Conservation (phyloP, 2,888 invertebrate genomes). For the Eupithecia tripunctaria region DNA sequence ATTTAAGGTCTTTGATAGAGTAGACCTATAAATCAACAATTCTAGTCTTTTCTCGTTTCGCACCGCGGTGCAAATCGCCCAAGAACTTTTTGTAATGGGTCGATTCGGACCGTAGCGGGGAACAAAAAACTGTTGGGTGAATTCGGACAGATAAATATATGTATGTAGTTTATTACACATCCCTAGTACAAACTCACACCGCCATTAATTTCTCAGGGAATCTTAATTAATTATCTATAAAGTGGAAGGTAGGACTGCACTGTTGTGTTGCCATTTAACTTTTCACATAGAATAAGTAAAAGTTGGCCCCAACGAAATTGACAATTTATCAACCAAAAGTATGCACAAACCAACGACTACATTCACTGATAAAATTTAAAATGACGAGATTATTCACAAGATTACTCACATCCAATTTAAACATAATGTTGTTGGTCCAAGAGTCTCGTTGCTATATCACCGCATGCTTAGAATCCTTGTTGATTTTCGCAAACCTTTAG, state of each 20-base stretch:
- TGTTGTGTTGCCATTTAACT: background rate
- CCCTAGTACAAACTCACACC: no score
- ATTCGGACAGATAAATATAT: no score
- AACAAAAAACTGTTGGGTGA: no score
- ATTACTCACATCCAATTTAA: slow-evolving; percentile 48
- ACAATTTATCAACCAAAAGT: background rate
- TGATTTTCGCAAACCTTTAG: slow-evolving; percentile 39
- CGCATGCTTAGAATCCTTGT: slow-evolving; percentile 44
- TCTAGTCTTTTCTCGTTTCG: no score
- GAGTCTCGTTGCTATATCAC: slow-evolving; percentile 57
- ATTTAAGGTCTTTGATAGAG: background rate
- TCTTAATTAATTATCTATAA: no score
- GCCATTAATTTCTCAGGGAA: no score
- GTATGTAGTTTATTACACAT: no score
- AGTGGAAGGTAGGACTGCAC: background rate
- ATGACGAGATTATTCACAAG: no score
- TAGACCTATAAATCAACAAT: background rate
- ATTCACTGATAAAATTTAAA: background rate
- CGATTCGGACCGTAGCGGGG: no score
- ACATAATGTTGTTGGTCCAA: slow-evolving; percentile 62
- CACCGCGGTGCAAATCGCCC: no score
- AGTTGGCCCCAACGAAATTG: background rate
- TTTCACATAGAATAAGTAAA: background rate
- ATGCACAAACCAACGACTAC: background rate
- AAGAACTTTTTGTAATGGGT: no score